phyloP scores from a whole-genome alignment of 2,888 invertebrate species.

The Eupithecia insigniata region DNA sequence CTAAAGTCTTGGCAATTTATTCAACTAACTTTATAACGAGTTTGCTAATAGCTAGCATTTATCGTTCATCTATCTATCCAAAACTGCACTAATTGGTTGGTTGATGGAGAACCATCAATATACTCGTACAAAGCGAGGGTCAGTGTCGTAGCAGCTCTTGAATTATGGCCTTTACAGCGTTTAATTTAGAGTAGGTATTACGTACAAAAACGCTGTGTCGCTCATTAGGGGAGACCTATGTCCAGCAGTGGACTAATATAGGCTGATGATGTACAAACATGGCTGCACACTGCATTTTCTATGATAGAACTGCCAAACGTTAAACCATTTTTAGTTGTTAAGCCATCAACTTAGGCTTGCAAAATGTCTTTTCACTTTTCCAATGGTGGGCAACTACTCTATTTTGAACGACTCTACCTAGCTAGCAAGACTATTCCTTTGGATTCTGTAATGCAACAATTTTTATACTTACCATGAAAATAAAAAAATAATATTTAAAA shows the following conservation, averaged over 20 bases:
- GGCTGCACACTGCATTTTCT: not conserved
- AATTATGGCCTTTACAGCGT: constrained; percentile 22
- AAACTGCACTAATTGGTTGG: constrained; percentile 49
- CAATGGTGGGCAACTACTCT: too few relatives aligned
- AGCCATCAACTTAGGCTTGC: too few relatives aligned
- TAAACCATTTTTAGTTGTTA: not conserved
- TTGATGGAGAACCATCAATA: constrained; percentile 50
- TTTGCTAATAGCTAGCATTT: constrained; percentile 45
- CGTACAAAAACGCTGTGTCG: not conserved
- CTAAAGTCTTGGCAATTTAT: constrained; percentile 36
- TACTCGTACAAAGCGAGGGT: constrained; percentile 44
- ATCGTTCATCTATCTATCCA: constrained; percentile 43
- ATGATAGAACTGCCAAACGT: not conserved
- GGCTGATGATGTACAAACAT: not conserved
- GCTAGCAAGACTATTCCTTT: too few relatives aligned
- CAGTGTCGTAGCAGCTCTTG: constrained; percentile 4
- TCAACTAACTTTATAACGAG: constrained; percentile 47
- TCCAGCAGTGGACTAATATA: not conserved
- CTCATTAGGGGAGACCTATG: not conserved
- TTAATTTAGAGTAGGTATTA: constrained; percentile 1
- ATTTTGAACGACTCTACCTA: too few relatives aligned
- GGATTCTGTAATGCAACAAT: too few relatives aligned
- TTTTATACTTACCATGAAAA: too few relatives aligned
- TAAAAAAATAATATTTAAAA: too few relatives aligned
- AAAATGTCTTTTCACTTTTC: too few relatives aligned